Conservation (phyloP, 37 sponge, comb jelly and placozoan species). For the Tethya wilhelma region DNA sequence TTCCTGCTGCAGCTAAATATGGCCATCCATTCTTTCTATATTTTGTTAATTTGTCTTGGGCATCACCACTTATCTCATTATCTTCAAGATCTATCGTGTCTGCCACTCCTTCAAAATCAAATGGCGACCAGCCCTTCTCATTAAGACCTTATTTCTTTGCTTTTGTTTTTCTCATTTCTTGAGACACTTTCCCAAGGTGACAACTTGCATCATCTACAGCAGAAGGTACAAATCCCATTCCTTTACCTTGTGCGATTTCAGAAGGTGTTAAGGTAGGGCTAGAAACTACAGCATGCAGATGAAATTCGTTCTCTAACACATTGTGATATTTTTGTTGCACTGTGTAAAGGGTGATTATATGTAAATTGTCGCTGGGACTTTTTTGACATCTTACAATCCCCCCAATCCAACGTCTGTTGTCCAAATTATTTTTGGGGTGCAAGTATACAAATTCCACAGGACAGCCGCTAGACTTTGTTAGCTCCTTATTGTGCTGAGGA, state of each 20-base stretch:
- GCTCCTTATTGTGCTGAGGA: too few species aligned
- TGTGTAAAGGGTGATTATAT: too few species aligned
- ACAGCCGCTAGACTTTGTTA: too few species aligned
- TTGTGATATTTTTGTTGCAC: too few species aligned
- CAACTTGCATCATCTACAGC: slow-evolving; percentile 34
- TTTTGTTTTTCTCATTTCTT: slow-evolving; percentile 18
- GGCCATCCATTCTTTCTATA: slow-evolving; percentile 3
- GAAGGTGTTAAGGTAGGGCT: slow-evolving; percentile 26
- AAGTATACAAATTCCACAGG: too few species aligned
- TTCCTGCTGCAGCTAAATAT: slow-evolving; percentile 17
- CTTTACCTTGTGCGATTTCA: slow-evolving; percentile 18
- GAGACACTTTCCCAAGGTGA: slow-evolving; percentile 26
- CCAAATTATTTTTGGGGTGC: too few species aligned
- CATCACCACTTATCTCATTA: slow-evolving; percentile 18
- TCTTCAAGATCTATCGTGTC: slow-evolving; percentile 29
- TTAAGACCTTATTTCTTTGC: slow-evolving; percentile 20
- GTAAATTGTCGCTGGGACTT: too few species aligned
- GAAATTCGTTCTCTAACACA: too few species aligned
- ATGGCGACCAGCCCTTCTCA: slow-evolving; percentile 10
- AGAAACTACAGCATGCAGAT: slow-evolving; percentile 6
- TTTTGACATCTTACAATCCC: too few species aligned
- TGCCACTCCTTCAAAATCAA: slow-evolving; percentile 33
- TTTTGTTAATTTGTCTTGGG: slow-evolving; percentile 2
- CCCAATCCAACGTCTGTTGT: too few species aligned
- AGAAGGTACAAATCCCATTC: slow-evolving; percentile 26